Evolutionary conservation across 2,888 invertebrate genomes (phyloP).

Genomic region (Pantelozetes paolii): DNA sequence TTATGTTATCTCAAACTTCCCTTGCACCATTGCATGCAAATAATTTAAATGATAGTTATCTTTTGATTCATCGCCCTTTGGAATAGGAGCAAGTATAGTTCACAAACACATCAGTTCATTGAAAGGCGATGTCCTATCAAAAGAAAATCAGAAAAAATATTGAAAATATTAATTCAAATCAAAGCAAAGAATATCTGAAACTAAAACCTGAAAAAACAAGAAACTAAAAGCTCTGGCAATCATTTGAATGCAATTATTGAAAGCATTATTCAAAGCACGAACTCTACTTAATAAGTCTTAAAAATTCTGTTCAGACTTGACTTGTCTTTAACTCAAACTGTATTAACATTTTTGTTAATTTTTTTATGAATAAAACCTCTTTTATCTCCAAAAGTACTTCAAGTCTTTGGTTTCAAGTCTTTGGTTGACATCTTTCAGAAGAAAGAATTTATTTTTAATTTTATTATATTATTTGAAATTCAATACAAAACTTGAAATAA

Average conservation of each 20-base stretch:
- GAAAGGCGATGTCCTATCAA: slow-evolving; percentile 26
- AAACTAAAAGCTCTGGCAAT: neutral
- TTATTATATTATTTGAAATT: too few species aligned
- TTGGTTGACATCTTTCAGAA: slow-evolving; percentile 20
- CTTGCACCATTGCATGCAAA: too few species aligned
- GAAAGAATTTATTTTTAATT: too few species aligned
- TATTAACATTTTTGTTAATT: neutral
- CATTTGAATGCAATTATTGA: neutral
- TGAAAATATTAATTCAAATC: neutral
- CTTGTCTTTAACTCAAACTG: neutral
- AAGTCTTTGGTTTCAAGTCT: neutral
- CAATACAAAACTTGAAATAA: too few species aligned
- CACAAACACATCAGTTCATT: neutral
- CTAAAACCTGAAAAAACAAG: slow-evolving; percentile 22
- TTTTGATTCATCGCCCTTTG: slow-evolving; percentile 13
- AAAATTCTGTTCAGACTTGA: neutral
- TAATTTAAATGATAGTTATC: neutral
- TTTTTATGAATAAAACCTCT: neutral
- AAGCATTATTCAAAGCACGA: slow-evolving; percentile 26
- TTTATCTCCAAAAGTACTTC: slow-evolving; percentile 21
- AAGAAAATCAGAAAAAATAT: neutral
- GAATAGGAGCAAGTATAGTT: neutral
- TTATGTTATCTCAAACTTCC: too few species aligned
- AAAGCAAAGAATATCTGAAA: slow-evolving; percentile 13
- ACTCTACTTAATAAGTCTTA: neutral